A percentile compares a stretch with the other conserved stretches of the same genome.
Evolutionary conservation across 2,113 vertebrate species (phyloP).

Genomic region (Ibidorhyncha struthersii): DNA sequence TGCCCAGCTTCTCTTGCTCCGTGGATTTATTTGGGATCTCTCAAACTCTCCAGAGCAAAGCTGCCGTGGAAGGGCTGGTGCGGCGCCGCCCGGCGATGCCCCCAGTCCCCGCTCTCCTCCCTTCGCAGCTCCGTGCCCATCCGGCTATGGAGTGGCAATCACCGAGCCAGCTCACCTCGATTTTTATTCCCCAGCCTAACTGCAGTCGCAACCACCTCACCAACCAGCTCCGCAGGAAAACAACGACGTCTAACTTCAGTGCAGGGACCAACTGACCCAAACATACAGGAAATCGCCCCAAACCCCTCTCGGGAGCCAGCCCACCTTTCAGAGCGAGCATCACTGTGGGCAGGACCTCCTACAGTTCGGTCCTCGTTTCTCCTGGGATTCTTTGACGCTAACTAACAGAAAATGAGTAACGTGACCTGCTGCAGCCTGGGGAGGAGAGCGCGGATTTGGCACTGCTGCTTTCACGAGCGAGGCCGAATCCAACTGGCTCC

Average conservation of each 20-base stretch:
- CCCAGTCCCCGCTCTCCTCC: not conserved
- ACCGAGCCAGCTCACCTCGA: not conserved
- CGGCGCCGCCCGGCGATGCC: not conserved
- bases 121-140: fast-evolving
- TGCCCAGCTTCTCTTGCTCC: not conserved
- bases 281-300: not conserved
- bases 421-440: not conserved
- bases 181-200: not conserved
- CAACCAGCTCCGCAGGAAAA: fast-evolving
- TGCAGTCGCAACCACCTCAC: not conserved
- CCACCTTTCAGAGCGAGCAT: not conserved
- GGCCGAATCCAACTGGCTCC: not conserved
- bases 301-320: not conserved
- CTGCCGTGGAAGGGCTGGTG: not conserved
- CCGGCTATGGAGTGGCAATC: not conserved
- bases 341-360: fast-evolving
- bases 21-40: not conserved
- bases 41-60: not conserved
- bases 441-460: not conserved
- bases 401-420: not conserved
- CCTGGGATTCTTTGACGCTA: not conserved
- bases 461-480: not conserved
- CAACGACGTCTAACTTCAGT: not conserved
- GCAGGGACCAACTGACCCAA: not conserved
- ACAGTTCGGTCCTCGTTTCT: not conserved